These are phyloP conservation scores for Paracentrotus lividus DNA, from an alignment of 53 echinoderm and acorn worm species.

Conservation along the genomic window DNA sequence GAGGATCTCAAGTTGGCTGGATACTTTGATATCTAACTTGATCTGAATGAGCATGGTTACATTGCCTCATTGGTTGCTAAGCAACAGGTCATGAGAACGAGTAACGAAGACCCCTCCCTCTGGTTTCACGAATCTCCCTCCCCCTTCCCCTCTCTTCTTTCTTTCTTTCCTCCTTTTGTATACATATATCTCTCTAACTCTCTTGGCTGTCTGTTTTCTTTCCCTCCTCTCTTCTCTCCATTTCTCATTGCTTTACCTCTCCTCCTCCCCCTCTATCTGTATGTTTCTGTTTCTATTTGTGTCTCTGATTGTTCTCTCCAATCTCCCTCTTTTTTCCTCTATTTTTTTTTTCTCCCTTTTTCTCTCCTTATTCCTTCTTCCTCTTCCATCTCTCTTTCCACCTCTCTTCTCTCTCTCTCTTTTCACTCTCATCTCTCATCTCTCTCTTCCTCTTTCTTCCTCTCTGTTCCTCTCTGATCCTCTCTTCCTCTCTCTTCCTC, in stretches of 20 bases:
- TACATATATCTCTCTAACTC: too few relatives aligned
- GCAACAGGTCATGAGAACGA: background rate
- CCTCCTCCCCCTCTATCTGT: too few relatives aligned
- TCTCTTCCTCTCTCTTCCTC: too few relatives aligned
- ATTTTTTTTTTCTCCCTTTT: too few relatives aligned
- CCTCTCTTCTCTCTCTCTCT: too few relatives aligned
- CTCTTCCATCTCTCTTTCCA: too few relatives aligned
- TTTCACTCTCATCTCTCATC: too few relatives aligned
- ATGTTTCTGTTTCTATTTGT: background rate
- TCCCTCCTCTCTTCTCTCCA: too few relatives aligned
- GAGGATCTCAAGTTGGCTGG: conserved; percentile 5
- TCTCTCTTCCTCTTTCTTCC: too few relatives aligned
- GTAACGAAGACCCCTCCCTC: background rate
- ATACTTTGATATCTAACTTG: conserved; percentile 14
- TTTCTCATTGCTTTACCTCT: background rate
- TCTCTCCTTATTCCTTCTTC: too few relatives aligned
- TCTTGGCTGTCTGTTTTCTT: background rate
- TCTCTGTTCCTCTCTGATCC: too few relatives aligned
- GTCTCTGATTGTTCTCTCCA: background rate
- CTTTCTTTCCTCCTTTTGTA: background rate
- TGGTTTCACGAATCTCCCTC: background rate
- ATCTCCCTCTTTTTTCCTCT: too few relatives aligned
- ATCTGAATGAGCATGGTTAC: background rate
- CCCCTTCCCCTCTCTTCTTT: background rate
- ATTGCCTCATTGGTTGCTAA: background rate